Evolutionary conservation across 2,888 invertebrate species (phyloP).

Genomic region (Sclerodermus sp.): DNA sequence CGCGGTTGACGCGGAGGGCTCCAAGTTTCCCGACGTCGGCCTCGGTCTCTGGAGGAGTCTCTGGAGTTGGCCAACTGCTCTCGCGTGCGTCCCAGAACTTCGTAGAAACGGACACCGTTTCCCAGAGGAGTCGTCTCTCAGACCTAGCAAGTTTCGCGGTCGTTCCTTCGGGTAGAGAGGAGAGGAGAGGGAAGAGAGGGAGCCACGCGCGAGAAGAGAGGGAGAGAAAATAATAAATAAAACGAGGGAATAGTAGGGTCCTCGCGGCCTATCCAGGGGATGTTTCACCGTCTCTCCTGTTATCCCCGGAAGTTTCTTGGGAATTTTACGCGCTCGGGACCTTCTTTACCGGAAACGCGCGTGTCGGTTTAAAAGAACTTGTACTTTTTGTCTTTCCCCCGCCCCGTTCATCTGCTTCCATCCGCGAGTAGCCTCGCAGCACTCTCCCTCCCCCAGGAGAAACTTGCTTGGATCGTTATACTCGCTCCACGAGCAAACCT

Average conservation of each 20-base stretch:
- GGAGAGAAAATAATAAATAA: neutral
- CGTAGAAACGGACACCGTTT: slow-evolving; percentile 22
- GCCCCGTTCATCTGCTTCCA: neutral
- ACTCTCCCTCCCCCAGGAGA: neutral
- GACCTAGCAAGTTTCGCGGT: slow-evolving; percentile 23
- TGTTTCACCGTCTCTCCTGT: neutral
- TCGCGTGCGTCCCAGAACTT: slow-evolving; percentile 19
- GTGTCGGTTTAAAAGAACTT: neutral
- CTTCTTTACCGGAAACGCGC: neutral
- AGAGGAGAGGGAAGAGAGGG: too few species aligned
- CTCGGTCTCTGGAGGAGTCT: slow-evolving; percentile 11
- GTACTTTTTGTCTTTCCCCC: neutral
- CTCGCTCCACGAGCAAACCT: neutral
- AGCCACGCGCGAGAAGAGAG: neutral
- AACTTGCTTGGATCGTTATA: neutral
- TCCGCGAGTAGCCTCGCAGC: too few species aligned
- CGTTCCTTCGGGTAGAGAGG: too few species aligned
- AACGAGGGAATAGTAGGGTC: neutral
- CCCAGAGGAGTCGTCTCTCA: slow-evolving; percentile 14
- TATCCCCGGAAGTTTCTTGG: neutral
- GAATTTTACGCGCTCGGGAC: neutral
- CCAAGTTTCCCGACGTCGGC: slow-evolving; percentile 13
- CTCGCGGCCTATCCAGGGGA: neutral
- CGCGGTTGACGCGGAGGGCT: slow-evolving; percentile 4
- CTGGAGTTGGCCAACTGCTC: slow-evolving; percentile 22